Evolutionary conservation across 2,113 vertebrate genomes (phyloP), one percentile per base, ranked within the genome.

Genomic region (Oryzias melastigma): DNA sequence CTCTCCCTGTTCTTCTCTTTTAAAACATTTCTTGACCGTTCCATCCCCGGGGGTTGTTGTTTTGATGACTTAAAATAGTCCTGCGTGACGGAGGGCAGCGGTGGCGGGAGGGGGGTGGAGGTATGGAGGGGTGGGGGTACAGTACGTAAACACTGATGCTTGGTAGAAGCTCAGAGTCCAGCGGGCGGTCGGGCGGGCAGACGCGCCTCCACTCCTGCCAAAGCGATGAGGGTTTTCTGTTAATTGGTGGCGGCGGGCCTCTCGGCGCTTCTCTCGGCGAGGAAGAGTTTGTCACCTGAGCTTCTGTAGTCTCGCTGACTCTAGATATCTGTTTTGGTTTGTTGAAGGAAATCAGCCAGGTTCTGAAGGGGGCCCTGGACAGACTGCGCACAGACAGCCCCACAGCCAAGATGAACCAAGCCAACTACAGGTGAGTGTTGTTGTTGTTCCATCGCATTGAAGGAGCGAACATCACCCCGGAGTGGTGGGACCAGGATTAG

Each of bases 361-460:
- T 62, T 0, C 72, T 84, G 74, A 87, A 49, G 63, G 83, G 76
- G 58, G 65, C 68, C 19, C 1, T 75, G 68, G 78, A 88, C 10
- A 65, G 62, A 27, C 73, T 75, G 24, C 24, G 27, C n/a, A 43
- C 66, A 1, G 68, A 84, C 40, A 22, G 50, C 22, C 68, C 63
- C 5, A 22, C 77, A 3, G 22, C 57, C 62, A 87, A 66, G 41
- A 90, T 85, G 85, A 81, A 42, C 78, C 63, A 55, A 22, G 42
- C 75, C 1, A 77, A 78, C 77, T 75, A 62, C 57, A 87, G 63
- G 85, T 87, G 60, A 45, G 76, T n/a, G 49, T 47, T 16, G 50
- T 42, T n/a, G 42, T 55, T 59, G 48, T 58, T 72, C 47, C 17
- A 2, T 7, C 15, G 4, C n/a, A n/a, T 6, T 22, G 43, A 5